Evolutionary conservation across 1,140 invertebrate species (phyloP), one percentile per base, ranked within the genome.

Genomic region (Hestina assimilis): DNA sequence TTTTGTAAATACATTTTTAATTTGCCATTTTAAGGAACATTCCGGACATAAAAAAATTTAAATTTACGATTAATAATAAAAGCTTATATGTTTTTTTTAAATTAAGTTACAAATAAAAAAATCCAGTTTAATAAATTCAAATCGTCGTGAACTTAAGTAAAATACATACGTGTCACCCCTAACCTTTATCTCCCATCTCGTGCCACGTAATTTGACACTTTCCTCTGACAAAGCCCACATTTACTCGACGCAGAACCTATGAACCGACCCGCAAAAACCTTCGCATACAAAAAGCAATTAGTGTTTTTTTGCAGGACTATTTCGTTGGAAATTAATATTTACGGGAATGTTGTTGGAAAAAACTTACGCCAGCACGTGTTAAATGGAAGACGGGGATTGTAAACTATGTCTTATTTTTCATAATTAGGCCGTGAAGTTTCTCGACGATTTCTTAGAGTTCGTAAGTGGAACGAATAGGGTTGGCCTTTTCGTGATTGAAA

Each of bases 151-250:
- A 38, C n/a, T n/a, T 19, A 4, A 14, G 4, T 12, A 38, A 7
- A 14, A 11, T 9, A 53, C 19, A 21, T 4, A 14, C 53, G 59
- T 41, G 61, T 12, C 78, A 85, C 45, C 84, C 82, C 84, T 87
- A 62, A 19, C 0, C n/a, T 33, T 74, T 79, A 84, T 84, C 78
- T 82, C 5, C 55, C 73, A 83, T 86, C 82, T 87, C 82, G 83
- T 83, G 81, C 79, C 69, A 78, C 68, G 85, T 86, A 88, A 88
- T 83, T 84, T 85, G 83, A 88, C 85, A 88, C 85, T 88, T 88
- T 88, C 72, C 80, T 29, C 70, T 85, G 83, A 86, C 85, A 85
- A 84, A 83, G 77, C 75, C 79, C 83, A 86, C 79, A 83, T 86
- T 87, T 85, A 77, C 78, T 79, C 72, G 64, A 81, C 69, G 70